Percentiles rank a stretch among this genome's conserved stretches.
Conservation (phyloP, 2,888 invertebrate species). For the Rutpela maculata region DNA sequence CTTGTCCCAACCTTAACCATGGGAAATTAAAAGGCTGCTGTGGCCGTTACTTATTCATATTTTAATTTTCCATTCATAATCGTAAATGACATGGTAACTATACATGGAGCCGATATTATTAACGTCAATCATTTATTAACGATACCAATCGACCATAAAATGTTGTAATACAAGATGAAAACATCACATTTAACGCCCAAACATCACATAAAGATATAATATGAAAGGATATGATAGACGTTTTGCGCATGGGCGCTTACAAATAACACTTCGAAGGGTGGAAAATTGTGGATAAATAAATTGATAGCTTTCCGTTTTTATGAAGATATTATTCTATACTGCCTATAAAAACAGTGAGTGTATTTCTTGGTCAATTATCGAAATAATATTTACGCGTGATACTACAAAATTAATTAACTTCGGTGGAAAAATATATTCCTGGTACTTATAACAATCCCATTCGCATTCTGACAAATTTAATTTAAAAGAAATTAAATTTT, state of each 20-base stretch:
- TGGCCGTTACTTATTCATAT: constrained; percentile 37
- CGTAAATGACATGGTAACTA: constrained; percentile 38
- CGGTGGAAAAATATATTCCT: neutral
- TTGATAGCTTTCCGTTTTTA: no score
- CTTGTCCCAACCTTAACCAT: constrained; percentile 17
- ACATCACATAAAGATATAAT: constrained; percentile 20
- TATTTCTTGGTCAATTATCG: neutral
- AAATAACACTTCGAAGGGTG: neutral
- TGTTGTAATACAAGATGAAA: constrained; percentile 42
- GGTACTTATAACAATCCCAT: no score
- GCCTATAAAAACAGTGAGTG: neutral
- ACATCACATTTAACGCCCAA: constrained; percentile 30
- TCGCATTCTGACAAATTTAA: no score
- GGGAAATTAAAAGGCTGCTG: neutral
- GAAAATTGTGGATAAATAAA: neutral
- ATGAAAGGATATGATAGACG: neutral
- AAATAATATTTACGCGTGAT: neutral
- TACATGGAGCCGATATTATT: constrained; percentile 33
- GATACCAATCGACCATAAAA: constrained; percentile 33
- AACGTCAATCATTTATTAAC: constrained; percentile 44
- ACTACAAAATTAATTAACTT: neutral
- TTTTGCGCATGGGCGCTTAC: constrained; percentile 5
- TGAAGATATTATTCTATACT: neutral
- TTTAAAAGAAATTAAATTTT: no score
- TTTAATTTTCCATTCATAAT: constrained; percentile 42